Percentiles rank a stretch among this genome's conserved stretches.
Conservation (phyloP, 2,113 vertebrate genomes). For the Cervus canadensis region DNA sequence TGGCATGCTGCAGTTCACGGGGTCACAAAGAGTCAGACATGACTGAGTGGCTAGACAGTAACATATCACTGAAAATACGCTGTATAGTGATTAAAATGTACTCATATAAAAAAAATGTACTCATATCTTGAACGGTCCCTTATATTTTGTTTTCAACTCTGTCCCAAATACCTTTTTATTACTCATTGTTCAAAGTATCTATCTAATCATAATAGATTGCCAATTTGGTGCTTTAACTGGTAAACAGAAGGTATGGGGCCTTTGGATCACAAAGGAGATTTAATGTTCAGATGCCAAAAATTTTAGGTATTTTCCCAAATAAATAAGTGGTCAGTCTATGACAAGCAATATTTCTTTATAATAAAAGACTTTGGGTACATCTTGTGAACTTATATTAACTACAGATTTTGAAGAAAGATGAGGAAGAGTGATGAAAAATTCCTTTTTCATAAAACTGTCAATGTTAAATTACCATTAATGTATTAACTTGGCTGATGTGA, state of each 20-base stretch:
- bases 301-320: not conserved
- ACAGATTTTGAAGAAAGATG: not conserved
- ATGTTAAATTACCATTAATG: not conserved
- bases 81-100: not conserved
- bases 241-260: not conserved
- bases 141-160: not conserved
- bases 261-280: not conserved
- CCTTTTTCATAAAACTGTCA: conserved; percentile 30
- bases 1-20: not conserved
- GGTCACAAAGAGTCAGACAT: not conserved
- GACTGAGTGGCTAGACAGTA: not conserved
- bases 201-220: not conserved
- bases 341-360: conserved; percentile 29
- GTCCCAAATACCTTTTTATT: not conserved
- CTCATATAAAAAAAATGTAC: not conserved
- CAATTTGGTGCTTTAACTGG: not conserved
- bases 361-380: not conserved
- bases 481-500: not conserved
- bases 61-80: not conserved
- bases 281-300: not conserved
- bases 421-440: not conserved
- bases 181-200: not conserved
- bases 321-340: not conserved
- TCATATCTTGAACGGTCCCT: not conserved
- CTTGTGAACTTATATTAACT: conserved; percentile 1